Base-by-base conservation (phyloP, 2,888 invertebrate species). In the Chymomyza amoena region DNA sequence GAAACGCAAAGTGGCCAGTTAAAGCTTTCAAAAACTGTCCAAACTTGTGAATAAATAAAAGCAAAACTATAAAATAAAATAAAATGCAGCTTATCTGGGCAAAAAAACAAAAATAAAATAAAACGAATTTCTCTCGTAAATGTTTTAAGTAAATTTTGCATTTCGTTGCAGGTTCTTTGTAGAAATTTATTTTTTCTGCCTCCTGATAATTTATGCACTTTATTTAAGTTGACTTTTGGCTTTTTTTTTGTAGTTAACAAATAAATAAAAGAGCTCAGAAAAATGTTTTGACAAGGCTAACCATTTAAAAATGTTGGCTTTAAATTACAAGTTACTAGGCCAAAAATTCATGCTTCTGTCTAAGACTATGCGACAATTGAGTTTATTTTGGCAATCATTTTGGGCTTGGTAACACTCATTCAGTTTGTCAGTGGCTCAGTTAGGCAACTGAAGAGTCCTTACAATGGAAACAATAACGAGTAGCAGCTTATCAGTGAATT, bases 1-100 rank as follows among this genome's bases (percentile, higher is more conserved):
- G 78, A 79, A 81, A 64, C 86, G 75, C 86, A 81, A 88, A 83
- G 87, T 83, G 87, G 87, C 83, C 83, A 80, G 77, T 83, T 83
- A 87, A 54, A 84, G 80, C 80, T 82, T 84, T 84, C 82, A 80
- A 66, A 68, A 56, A 54, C 54, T 54, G 54, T 54, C 54, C 54
- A 15, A 54, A 54, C 54, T 54, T 54, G 54, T 60, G 60, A 59
- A 51, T 66, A 66, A 52, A 63, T 52, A 52, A 64, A 60, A 56
- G 39, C 39, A 39, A 64, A 60, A 50, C 15, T 39, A 10, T 7
- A 52, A 54, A 54, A 61, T 59, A 61, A 39, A 36, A 61, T 15
- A 64, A 56, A 64, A 65, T 45, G 36, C 60, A 60, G 28, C 32
- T 64, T 66, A n/a, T n/a, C 51, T 16, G 16, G 9, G 16, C 4